Evolutionary conservation across 2,888 invertebrate species (phyloP).

Genomic region (Lysandra coridon): DNA sequence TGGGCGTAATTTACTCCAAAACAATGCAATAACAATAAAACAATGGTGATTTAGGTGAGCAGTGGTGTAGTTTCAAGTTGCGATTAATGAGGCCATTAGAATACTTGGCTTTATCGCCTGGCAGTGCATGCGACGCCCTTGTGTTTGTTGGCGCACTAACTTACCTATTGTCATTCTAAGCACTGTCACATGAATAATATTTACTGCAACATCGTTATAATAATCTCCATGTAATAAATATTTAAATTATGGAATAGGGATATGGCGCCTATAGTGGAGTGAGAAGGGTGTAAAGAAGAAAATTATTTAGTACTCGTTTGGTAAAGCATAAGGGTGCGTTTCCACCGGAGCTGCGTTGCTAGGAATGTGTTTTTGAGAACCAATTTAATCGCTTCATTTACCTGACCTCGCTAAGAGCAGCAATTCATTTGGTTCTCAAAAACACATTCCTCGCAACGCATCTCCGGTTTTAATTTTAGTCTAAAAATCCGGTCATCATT

Average conservation of each 20-base stretch:
- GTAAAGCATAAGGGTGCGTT: no score
- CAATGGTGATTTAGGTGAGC: conserved; percentile 20
- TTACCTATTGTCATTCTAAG: conserved; percentile 39
- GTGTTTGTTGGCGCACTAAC: conserved; percentile 36
- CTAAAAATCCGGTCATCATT: not conserved
- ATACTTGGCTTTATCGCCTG: conserved; percentile 33
- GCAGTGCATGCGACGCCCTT: conserved; percentile 37
- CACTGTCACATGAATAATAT: conserved; percentile 41
- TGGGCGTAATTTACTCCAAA: not conserved
- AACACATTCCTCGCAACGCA: no score
- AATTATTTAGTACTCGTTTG: no score
- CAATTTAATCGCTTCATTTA: no score
- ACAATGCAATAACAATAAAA: conserved; percentile 1
- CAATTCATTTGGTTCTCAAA: no score
- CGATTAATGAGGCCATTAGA: conserved; percentile 24
- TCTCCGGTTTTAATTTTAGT: not conserved
- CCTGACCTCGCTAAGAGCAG: no score
- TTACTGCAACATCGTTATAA: conserved; percentile 44
- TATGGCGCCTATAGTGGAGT: not conserved
- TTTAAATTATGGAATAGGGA: not conserved
- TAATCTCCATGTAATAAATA: conserved; percentile 39
- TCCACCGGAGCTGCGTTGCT: no score
- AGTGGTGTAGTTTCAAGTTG: conserved; percentile 20
- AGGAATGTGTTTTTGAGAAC: no score
- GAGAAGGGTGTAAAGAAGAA: no score